Percentiles rank a stretch among this genome's conserved stretches.
These are phyloP conservation scores for Folsomia candida DNA, from an alignment of 2,888 invertebrate genomes.

Conservation along the genomic window DNA sequence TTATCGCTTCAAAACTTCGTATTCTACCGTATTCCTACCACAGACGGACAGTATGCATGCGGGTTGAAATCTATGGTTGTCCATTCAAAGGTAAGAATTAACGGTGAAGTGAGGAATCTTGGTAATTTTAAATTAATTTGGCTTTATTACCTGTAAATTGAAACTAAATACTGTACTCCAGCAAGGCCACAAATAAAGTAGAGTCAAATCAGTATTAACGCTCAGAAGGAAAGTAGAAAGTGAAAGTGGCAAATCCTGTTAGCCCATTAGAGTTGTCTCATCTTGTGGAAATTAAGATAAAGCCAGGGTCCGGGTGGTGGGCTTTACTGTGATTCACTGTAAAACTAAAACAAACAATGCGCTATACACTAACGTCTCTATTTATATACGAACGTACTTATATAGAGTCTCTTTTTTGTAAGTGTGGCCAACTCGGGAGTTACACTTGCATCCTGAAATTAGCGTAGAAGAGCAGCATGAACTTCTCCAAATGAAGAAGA, in stretches of 20 bases:
- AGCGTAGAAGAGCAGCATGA: background rate
- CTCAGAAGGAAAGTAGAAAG: slow-evolving; percentile 10
- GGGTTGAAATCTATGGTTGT: slow-evolving; percentile 87
- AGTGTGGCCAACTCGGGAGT: background rate
- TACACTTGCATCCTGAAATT: background rate
- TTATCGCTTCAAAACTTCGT: slow-evolving; percentile 80
- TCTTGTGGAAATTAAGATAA: slow-evolving; percentile 38
- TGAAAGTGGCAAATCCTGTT: slow-evolving; percentile 34
- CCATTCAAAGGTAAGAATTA: slow-evolving; percentile 50
- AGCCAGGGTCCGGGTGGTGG: slow-evolving; percentile 2
- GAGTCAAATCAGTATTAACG: background rate
- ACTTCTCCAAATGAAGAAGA: background rate
- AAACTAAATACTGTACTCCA: background rate
- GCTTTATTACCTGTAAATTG: background rate
- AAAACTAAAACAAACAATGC: background rate
- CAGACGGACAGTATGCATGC: slow-evolving; percentile 76
- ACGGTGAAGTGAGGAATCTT: too few species aligned
- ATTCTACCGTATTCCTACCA: slow-evolving; percentile 81
- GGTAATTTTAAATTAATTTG: too few species aligned
- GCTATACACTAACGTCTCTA: background rate
- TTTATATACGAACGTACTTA: too few species aligned
- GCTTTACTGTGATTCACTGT: background rate
- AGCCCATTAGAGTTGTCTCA: slow-evolving; percentile 24
- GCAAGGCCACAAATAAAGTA: background rate
- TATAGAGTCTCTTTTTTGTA: background rate